Base-by-base conservation (phyloP, 2,797 vertebrate genomes). In the Podargus strigoides region DNA sequence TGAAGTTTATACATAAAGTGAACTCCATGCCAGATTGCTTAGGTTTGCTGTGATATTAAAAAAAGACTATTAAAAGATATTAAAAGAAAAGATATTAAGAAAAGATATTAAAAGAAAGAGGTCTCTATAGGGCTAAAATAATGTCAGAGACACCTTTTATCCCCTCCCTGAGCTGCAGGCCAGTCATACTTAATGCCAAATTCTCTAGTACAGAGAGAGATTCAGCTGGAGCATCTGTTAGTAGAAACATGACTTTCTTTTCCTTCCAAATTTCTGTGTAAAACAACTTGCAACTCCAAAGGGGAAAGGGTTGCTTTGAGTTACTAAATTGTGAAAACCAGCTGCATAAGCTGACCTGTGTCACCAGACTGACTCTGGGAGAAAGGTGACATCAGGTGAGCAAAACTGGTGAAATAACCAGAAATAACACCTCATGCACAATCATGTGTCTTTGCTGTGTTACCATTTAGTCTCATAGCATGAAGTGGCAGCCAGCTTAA, bases 381-480 rank as follows among this genome's bases (percentile, higher is more conserved):
- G n/a, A n/a, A n/a, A n/a, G n/a, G n/a, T 87, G 89, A 74, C 49
- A 78, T 44, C 21, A 62, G 26, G 41, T 37, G 32, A 62, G 49
- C n/a, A 91, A 46, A 85, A 37, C n/a, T 68, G 47, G 47, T 80
- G 56, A 72, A 77, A 68, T 69, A 75, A 59, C 68, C 39, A 9
- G 34, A n/a, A 64, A 44, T 50, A 77, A 70, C 1, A 4, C 44
- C 46, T 85, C 0, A 0, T 58, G 66, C 41, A 14, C 64, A 42
- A 68, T 47, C 7, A 1, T n/a, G 10, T 80, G 27, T n/a, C n/a
- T n/a, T n/a, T n/a, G n/a, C n/a, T n/a, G n/a, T n/a, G n/a, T 36
- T 83, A 94, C 66, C 69, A 47, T 91, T 94, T 89, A 86, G 32
- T 88, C 41, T 96, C 90, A 37, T 85, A 95, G 79, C 86, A 32